A percentile compares a stretch with the other conserved stretches of the same genome.
phyloP scores from a whole-genome alignment of 2,113 vertebrate genomes.

The Crotalus viridis region DNA sequence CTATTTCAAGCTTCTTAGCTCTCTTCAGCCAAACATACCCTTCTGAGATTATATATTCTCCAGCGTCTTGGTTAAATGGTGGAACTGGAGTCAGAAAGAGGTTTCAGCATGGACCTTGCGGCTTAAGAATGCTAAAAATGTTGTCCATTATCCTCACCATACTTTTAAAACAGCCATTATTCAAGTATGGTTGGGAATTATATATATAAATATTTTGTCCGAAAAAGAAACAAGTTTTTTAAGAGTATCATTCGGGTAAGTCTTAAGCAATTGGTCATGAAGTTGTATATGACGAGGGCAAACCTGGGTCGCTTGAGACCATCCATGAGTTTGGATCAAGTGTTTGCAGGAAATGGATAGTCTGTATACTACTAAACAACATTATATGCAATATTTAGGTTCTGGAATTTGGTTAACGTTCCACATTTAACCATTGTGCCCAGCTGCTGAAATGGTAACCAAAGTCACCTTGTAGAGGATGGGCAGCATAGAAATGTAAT shows the following conservation, averaged over 20 bases:
- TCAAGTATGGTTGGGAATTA: not conserved
- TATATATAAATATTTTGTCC: not conserved
- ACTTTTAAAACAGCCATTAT: not conserved
- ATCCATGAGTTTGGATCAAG: not conserved
- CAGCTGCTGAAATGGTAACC: not conserved
- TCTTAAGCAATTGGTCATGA: not conserved
- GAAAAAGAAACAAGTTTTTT: not conserved
- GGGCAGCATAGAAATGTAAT: not conserved
- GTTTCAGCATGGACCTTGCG: no score
- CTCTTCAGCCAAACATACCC: no score
- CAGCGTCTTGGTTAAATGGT: not conserved
- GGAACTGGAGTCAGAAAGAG: not conserved
- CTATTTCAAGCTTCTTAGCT: no score
- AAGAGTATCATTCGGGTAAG: not conserved
- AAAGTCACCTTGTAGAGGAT: not conserved
- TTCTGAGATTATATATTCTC: not conserved
- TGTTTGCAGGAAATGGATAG: not conserved
- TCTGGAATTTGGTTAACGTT: not conserved
- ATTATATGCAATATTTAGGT: not conserved
- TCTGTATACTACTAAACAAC: not conserved
- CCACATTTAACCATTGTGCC: not conserved
- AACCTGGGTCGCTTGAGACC: not conserved
- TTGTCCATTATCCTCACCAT: not conserved
- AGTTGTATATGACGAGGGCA: not conserved
- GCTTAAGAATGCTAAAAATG: not conserved